These are phyloP conservation scores for Lasioglossum figueresi DNA, from an alignment of 2,888 invertebrate genomes.

Conservation along the genomic window DNA sequence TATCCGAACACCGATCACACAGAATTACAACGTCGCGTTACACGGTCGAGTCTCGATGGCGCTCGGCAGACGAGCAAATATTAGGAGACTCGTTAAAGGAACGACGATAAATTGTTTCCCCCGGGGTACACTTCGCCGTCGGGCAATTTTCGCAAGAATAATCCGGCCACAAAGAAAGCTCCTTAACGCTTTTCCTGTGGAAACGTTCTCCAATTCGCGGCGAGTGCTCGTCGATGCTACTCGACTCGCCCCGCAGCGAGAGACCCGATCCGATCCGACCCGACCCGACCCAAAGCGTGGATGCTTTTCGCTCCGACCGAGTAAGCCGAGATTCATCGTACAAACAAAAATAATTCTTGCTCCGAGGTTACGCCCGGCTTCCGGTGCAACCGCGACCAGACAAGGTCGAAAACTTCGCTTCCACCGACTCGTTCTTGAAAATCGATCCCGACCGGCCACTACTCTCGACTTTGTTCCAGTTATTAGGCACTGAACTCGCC, in stretches of 20 bases:
- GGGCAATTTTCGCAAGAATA: slow-evolving; percentile 38
- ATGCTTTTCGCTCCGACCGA: slow-evolving; percentile 27
- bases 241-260: not conserved
- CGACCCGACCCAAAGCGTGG: not conserved
- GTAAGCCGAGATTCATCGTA: slow-evolving; percentile 41
- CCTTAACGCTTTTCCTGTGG: slow-evolving; percentile 5
- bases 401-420: slow-evolving; percentile 22
- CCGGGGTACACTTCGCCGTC: slow-evolving; percentile 9
- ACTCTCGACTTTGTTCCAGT: slow-evolving; percentile 40
- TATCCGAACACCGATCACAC: not conserved
- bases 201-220: slow-evolving; percentile 19
- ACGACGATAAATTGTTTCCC: slow-evolving; percentile 23
- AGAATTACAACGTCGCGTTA: not conserved
- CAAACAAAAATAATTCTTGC: slow-evolving; percentile 45
- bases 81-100: slow-evolving; percentile 13
- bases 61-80: not conserved
- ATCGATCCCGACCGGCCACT: slow-evolving; percentile 26
- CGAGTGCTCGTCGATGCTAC: slow-evolving; percentile 20
- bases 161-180: slow-evolving; percentile 15
- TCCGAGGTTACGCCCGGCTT: not conserved
- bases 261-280: not conserved
- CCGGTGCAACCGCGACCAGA: not conserved
- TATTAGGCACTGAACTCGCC: slow-evolving; percentile 25
- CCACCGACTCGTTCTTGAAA: not conserved
- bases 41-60: not conserved